phyloP scores from a whole-genome alignment of 2,113 vertebrate genomes.

The Mola mola region DNA sequence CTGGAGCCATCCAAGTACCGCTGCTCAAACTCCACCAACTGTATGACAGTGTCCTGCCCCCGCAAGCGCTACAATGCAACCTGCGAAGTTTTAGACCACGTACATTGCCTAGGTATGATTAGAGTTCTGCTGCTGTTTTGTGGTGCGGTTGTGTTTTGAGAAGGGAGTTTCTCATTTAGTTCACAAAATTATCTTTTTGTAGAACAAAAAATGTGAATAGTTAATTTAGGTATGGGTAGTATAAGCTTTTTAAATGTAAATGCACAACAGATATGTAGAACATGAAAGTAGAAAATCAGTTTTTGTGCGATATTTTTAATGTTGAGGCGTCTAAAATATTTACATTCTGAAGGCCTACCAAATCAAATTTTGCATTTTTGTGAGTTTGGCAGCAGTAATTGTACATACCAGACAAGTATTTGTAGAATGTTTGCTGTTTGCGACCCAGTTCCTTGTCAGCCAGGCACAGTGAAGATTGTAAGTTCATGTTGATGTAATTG shows the following conservation, averaged over 20 bases:
- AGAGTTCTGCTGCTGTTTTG: neutral
- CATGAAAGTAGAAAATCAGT: neutral
- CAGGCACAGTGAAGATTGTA: neutral
- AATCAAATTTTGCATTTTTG: too few relatives aligned
- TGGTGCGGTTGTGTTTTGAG: too few relatives aligned
- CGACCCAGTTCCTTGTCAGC: neutral
- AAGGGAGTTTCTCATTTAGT: neutral
- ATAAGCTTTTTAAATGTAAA: too few relatives aligned
- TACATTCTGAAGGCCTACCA: too few relatives aligned
- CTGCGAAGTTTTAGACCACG: constrained; percentile 88
- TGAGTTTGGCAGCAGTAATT: neutral
- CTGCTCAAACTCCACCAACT: constrained; percentile 88
- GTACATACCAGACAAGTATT: neutral
- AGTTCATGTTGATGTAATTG: too few relatives aligned
- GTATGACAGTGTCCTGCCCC: constrained; percentile 93
- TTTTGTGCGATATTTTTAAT: too few relatives aligned
- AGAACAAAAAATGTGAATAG: too few relatives aligned
- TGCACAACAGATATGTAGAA: neutral
- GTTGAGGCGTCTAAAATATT: too few relatives aligned
- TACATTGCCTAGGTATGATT: constrained; percentile 90
- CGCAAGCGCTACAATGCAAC: constrained; percentile 89
- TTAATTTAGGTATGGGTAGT: too few relatives aligned
- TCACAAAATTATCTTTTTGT: neutral
- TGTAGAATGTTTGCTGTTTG: neutral
- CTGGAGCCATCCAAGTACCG: constrained; percentile 88